A percentile compares a stretch with the other conserved stretches of the same genome.
Evolutionary conservation across 2,797 vertebrate species (phyloP).

Genomic region (Hydrocynus forskahlii): DNA sequence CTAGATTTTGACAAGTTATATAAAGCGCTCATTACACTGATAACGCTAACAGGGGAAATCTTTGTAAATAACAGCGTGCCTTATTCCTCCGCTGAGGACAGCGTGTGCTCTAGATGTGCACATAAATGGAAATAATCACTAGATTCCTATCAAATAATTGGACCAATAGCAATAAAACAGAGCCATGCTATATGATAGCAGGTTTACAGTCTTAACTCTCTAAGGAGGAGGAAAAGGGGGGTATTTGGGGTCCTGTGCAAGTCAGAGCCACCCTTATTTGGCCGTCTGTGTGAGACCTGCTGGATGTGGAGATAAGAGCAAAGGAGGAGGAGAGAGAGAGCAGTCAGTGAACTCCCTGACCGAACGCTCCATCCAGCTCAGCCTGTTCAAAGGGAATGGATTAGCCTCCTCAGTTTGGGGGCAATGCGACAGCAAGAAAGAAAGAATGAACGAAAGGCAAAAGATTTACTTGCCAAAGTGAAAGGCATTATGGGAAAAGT

Average conservation of each 20-base stretch:
- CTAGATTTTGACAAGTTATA: conserved; percentile 6
- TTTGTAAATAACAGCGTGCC: conserved; percentile 40
- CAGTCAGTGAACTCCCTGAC: conserved; percentile 34
- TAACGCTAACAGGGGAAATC: conserved; percentile 26
- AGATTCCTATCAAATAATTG: conserved; percentile 59
- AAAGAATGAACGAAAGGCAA: conserved; percentile 10
- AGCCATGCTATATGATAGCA: conserved; percentile 19
- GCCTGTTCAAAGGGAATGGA: conserved; percentile 53
- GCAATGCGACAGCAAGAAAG: conserved; percentile 32
- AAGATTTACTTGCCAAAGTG: conserved; percentile 23
- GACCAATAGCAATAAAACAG: conserved; percentile 47
- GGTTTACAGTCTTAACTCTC: conserved; percentile 30
- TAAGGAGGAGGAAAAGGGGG: neutral
- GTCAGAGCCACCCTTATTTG: conserved; percentile 38
- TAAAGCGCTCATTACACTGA: conserved; percentile 38
- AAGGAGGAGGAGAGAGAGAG: conserved; percentile 28
- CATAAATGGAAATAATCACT: conserved; percentile 51
- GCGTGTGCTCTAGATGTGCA: conserved; percentile 32
- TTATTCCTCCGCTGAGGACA: conserved; percentile 20
- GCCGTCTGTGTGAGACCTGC: conserved; percentile 25
- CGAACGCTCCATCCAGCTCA: conserved; percentile 39
- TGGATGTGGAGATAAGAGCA: conserved; percentile 25
- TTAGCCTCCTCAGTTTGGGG: conserved; percentile 47
- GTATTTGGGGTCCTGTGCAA: conserved; percentile 10
- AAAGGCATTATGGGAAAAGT: conserved; percentile 25